These are phyloP conservation scores for Notechis scutatus DNA, from an alignment of 2,113 vertebrate species.

Conservation along the genomic window DNA sequence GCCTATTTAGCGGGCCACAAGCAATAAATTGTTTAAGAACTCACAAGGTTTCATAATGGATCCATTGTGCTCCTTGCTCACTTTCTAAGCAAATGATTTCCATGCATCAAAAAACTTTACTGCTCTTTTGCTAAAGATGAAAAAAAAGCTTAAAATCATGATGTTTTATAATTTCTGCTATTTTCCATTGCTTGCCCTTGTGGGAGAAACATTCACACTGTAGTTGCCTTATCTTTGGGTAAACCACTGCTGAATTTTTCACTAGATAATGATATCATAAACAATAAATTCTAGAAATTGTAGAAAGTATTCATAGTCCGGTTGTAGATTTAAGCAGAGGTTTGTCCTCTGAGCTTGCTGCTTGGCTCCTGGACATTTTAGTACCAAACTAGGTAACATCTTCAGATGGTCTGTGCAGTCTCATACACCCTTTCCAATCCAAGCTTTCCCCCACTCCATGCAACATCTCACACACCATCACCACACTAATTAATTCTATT, in stretches of 20 bases:
- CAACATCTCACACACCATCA: too few species aligned
- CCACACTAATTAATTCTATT: too few species aligned
- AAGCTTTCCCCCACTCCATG: too few species aligned
- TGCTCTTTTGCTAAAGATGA: neutral
- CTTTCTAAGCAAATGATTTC: conserved; percentile 6
- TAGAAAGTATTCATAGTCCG: neutral
- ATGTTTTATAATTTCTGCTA: neutral
- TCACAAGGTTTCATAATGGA: conserved; percentile 19
- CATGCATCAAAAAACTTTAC: neutral
- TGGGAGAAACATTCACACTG: neutral
- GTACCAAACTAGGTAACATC: neutral
- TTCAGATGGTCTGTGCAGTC: neutral
- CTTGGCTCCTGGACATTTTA: neutral
- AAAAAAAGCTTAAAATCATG: neutral
- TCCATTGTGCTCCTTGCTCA: neutral
- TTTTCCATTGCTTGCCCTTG: neutral
- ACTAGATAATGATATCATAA: conserved; percentile 9
- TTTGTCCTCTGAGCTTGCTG: neutral
- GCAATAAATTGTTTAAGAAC: neutral
- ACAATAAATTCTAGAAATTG: neutral
- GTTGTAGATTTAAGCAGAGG: neutral
- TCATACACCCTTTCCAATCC: too few species aligned
- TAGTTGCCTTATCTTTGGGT: conserved; percentile 1
- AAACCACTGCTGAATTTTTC: neutral
- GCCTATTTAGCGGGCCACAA: neutral